phyloP scores from a whole-genome alignment of 2,888 invertebrate species.

The Andricus quercusramuli region DNA sequence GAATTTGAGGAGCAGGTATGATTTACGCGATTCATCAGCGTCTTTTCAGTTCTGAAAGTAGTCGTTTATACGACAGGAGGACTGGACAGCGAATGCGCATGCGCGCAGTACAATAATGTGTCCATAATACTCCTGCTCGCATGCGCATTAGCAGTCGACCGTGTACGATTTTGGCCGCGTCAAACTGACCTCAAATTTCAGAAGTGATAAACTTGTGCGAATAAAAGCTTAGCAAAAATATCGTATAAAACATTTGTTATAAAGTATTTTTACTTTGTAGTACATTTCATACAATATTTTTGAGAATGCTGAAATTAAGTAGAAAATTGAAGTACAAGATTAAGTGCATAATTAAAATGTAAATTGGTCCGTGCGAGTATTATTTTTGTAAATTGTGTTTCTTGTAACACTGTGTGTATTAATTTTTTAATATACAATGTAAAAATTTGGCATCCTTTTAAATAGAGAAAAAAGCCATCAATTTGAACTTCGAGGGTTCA shows the following conservation, averaged over 20 bases:
- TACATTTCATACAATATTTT: neutral
- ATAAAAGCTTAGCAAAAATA: neutral
- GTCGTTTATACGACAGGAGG: no score
- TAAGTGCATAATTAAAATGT: neutral
- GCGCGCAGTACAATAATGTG: no score
- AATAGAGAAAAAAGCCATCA: neutral
- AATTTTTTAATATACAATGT: constrained; percentile 11
- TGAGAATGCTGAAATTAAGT: neutral
- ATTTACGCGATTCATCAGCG: no score
- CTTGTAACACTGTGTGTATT: neutral
- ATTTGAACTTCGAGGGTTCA: neutral
- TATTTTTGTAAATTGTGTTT: neutral
- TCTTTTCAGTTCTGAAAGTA: no score
- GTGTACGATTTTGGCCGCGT: no score
- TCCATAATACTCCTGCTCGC: no score
- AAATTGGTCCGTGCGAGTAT: constrained; percentile 32
- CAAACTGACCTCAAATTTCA: no score
- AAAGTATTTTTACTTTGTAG: neutral
- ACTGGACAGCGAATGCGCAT: no score
- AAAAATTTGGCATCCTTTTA: neutral
- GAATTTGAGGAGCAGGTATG: no score
- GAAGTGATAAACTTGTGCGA: neutral
- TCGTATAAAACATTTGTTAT: neutral
- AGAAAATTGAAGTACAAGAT: neutral
- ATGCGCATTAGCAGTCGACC: no score